phyloP scores from a whole-genome alignment of 2,888 invertebrate species.

The Masnerella sp. region DNA sequence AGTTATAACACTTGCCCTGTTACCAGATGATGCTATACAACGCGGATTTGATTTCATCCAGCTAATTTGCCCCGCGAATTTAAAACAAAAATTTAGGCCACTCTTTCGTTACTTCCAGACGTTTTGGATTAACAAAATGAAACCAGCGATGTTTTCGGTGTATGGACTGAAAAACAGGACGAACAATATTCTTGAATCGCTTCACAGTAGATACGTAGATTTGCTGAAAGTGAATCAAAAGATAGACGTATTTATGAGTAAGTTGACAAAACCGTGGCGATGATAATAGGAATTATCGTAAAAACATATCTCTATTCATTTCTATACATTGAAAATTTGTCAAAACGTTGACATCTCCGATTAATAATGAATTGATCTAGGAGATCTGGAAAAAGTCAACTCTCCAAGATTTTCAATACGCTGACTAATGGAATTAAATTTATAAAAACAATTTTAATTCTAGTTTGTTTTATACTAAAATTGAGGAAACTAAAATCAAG shows the following conservation, averaged over 20 bases:
- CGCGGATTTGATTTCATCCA: not conserved
- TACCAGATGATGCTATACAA: not conserved
- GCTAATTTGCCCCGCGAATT: no score
- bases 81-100: not conserved
- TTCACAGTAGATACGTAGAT: not conserved
- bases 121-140: constrained; percentile 3
- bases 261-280: no score
- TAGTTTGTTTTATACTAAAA: no score
- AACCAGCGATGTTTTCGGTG: constrained; percentile 2
- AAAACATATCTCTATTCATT: no score
- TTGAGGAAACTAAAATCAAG: no score
- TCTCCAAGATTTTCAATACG: no score
- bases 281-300: no score
- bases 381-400: no score
- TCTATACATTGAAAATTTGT: no score
- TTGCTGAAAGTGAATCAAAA: not conserved
- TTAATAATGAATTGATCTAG: not conserved
- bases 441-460: no score
- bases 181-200: constrained; percentile 12
- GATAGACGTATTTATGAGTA: not conserved
- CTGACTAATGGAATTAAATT: no score
- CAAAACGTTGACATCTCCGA: no score
- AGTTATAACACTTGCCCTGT: not conserved
- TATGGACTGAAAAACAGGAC: constrained; percentile 1
- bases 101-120: not conserved